phyloP scores from a whole-genome alignment of 2,888 invertebrate species.

The Macaria liturata region DNA sequence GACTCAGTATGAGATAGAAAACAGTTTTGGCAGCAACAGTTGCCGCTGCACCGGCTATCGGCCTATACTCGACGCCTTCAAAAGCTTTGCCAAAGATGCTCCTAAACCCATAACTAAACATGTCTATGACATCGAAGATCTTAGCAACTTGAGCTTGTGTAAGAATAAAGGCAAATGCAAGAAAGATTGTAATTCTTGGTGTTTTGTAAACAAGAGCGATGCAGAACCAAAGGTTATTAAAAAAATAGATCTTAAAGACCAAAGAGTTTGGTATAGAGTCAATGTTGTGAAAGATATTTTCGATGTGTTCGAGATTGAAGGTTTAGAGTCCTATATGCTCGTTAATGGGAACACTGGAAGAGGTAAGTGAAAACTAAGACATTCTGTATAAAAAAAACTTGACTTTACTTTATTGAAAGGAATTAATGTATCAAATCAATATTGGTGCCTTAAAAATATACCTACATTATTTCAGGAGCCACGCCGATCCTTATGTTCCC shows the following conservation, averaged over 20 bases:
- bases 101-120: conserved; percentile 58
- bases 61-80: conserved; percentile 90
- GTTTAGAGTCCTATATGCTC: conserved; percentile 80
- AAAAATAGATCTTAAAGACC: conserved; percentile 56
- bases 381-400: no score
- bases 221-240: conserved; percentile 37
- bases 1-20: conserved; percentile 83
- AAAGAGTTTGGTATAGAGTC: conserved; percentile 80
- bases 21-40: conserved; percentile 89
- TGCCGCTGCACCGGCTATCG: conserved; percentile 92
- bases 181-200: conserved; percentile 58
- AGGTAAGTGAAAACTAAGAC: conserved; percentile 65
- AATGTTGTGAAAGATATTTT: conserved; percentile 76
- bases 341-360: conserved; percentile 89
- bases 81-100: conserved; percentile 87
- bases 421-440: no score
- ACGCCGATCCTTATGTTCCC: conserved; percentile 66
- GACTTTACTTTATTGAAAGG: no score
- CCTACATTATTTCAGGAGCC: conserved; percentile 56
- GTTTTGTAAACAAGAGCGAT: conserved; percentile 50
- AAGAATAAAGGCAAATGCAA: conserved; percentile 50
- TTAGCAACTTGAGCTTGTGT: conserved; percentile 50
- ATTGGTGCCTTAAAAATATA: no score
- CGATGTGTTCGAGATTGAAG: conserved; percentile 59
- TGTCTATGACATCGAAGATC: conserved; percentile 73